A percentile compares a stretch with the other conserved stretches of the same genome.
Conservation (phyloP, 1,140 invertebrate genomes). For the Meloidogyne exigua region DNA sequence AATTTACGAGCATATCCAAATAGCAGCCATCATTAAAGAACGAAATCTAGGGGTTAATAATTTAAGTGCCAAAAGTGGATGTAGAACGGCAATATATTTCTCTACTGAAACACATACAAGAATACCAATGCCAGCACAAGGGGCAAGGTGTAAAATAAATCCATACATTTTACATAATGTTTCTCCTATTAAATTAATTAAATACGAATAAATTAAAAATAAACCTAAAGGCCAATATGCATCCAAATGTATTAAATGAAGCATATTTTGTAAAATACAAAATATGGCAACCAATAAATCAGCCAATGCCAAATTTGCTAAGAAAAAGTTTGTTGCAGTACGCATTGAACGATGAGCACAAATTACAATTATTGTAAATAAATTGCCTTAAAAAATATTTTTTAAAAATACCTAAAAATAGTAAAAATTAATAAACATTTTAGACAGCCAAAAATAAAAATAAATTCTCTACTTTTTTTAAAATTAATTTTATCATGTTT, state of each 20-base stretch:
- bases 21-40: conserved; percentile 39
- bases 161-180: conserved; percentile 59
- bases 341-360: conserved; percentile 43
- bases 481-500: neutral
- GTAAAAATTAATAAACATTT: neutral
- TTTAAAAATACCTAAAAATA: neutral
- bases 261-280: conserved; percentile 57
- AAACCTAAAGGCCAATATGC: conserved; percentile 50
- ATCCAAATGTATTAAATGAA: conserved; percentile 55
- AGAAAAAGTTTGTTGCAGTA: conserved; percentile 81
- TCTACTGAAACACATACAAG: conserved; percentile 61
- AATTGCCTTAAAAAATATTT: conserved; percentile 27
- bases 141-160: conserved; percentile 55
- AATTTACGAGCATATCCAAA: conserved; percentile 48
- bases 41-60: conserved; percentile 54
- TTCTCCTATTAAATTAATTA: conserved; percentile 29
- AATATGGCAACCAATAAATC: conserved; percentile 54
- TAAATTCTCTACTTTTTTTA: neutral
- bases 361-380: conserved; percentile 39
- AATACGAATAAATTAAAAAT: neutral
- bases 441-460: neutral
- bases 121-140: conserved; percentile 61
- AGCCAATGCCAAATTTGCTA: conserved; percentile 72
- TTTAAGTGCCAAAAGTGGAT: conserved; percentile 58
- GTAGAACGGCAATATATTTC: conserved; percentile 58